Percentiles rank a stretch among this genome's conserved stretches.
These are phyloP conservation scores for Seira sanloemensis DNA, from an alignment of 2,888 invertebrate species.

Conservation along the genomic window DNA sequence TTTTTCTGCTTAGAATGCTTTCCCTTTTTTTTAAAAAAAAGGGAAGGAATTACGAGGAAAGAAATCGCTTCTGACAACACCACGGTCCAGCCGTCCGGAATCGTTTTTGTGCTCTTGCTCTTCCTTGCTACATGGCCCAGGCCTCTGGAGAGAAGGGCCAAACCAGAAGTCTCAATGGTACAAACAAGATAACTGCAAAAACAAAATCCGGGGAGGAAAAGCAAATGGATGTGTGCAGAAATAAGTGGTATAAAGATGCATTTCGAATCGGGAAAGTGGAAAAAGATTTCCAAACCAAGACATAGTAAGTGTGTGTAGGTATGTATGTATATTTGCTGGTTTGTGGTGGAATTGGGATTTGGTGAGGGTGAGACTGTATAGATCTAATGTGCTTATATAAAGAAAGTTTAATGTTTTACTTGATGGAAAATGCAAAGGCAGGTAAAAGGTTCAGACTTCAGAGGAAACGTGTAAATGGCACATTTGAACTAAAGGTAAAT, in stretches of 20 bases:
- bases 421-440: no score
- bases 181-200: constrained; percentile 23
- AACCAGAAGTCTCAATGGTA: constrained; percentile 14
- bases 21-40: constrained; percentile 28
- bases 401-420: no score
- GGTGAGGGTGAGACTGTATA: no score
- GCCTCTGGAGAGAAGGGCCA: constrained; percentile 20
- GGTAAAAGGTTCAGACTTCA: no score
- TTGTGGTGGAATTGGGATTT: no score
- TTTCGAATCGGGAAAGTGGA: no score
- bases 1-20: constrained; percentile 1
- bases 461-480: no score
- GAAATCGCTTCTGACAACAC: constrained; percentile 56
- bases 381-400: no score
- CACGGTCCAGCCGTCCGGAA: constrained; percentile 42
- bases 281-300: no score
- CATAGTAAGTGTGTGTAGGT: no score
- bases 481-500: no score
- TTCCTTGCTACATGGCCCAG: background rate
- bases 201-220: background rate
- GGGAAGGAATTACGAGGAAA: constrained; percentile 49
- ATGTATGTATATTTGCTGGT: no score
- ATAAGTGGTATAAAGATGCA: constrained; percentile 19
- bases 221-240: constrained; percentile 13
- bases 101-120: constrained; percentile 29